Evolutionary conservation across 92 coral and sea anemone genomes (phyloP).

Genomic region (Montipora capitata): DNA sequence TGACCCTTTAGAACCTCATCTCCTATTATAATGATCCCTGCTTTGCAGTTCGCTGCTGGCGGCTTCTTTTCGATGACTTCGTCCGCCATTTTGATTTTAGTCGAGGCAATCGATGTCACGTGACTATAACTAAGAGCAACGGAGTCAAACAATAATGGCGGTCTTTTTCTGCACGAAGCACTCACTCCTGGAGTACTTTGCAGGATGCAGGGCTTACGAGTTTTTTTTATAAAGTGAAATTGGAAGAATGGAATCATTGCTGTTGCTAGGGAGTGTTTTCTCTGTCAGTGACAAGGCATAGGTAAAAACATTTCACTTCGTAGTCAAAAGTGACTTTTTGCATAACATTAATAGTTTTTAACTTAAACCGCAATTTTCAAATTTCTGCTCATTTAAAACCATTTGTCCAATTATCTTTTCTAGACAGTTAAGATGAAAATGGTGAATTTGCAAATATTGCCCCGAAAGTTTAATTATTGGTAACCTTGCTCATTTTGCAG

Average conservation of each 20-base stretch:
- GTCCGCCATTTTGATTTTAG: slow-evolving; percentile 78
- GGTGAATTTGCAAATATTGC: neutral
- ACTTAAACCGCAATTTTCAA: slow-evolving; percentile 43
- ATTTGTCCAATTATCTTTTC: neutral
- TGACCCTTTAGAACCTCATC: slow-evolving; percentile 99
- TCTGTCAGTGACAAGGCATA: neutral
- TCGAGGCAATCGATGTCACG: slow-evolving; percentile 52
- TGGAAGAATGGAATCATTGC: neutral
- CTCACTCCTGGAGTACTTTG: neutral
- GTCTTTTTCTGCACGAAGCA: slow-evolving; percentile 46
- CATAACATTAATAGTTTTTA: no score
- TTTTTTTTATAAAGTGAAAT: neutral
- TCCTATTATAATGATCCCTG: slow-evolving; percentile 91
- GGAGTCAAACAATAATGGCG: slow-evolving; percentile 91
- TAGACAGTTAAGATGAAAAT: neutral
- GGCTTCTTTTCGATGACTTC: neutral
- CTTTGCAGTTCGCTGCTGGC: slow-evolving; percentile 10
- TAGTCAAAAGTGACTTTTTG: slow-evolving; percentile 28
- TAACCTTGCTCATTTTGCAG: slow-evolving; percentile 26
- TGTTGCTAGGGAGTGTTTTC: neutral
- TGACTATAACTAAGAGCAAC: slow-evolving; percentile 81
- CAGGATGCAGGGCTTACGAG: neutral
- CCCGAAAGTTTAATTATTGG: neutral
- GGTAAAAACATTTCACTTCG: neutral
- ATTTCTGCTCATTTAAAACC: neutral